phyloP scores from a whole-genome alignment of 1,140 invertebrate genomes.

The Brachionus asplanchnoidis region DNA sequence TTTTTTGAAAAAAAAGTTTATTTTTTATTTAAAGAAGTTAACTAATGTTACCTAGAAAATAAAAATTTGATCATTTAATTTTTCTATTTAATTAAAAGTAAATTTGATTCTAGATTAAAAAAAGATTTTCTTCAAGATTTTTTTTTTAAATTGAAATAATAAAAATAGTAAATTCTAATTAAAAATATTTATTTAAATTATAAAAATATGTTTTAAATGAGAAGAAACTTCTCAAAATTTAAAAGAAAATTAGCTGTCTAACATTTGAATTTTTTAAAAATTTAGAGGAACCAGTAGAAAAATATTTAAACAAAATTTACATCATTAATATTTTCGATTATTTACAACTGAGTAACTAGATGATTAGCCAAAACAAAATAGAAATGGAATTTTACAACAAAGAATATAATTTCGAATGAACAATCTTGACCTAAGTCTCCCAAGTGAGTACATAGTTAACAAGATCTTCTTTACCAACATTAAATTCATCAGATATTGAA shows the following conservation, averaged over 20 bases:
- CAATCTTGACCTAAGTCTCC: neutral
- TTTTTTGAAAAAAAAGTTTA: no score
- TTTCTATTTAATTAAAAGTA: no score
- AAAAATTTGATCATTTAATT: no score
- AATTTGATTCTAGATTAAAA: neutral
- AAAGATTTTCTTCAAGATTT: neutral
- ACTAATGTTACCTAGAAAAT: no score
- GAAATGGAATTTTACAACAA: neutral
- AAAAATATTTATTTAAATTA: neutral
- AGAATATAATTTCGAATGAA: neutral
- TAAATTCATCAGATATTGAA: conserved; percentile 25
- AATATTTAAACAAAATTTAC: neutral
- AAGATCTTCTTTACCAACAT: conserved; percentile 32
- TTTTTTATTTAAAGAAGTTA: no score
- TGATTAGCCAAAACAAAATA: neutral
- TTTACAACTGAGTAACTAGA: neutral
- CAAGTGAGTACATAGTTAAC: conserved; percentile 28
- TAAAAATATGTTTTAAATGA: neutral
- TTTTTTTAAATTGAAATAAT: neutral
- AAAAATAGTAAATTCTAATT: neutral
- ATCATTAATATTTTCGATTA: neutral
- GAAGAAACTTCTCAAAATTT: neutral
- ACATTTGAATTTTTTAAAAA: neutral
- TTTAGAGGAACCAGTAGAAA: neutral
- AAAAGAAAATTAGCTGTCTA: neutral